Evolutionary conservation across 2,888 invertebrate species (phyloP), one percentile per base, ranked within the genome.

Genomic region (Sylvicola cinctus): DNA sequence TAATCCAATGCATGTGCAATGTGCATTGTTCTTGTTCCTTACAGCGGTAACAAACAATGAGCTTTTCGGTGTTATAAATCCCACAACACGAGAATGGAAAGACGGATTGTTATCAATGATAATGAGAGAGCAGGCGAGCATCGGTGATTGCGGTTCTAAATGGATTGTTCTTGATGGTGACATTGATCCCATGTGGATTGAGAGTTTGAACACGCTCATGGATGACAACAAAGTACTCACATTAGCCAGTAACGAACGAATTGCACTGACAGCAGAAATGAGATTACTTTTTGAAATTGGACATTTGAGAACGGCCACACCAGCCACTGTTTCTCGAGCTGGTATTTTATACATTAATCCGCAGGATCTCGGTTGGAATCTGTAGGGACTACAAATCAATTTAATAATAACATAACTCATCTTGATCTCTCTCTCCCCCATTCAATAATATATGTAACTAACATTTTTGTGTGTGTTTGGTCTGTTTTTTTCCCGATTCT

Each of bases 161-260:
- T 95, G 93, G 93, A 87, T 95, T 43, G 78, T 93, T 15, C 66
- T 91, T 32, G 93, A 95, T 52, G 93, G 93, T 6, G 91, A 93
- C 52, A 93, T 93, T 43, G 55, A 55, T 43, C 55, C 55, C 33
- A 53, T 55, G 53, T 95, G 93, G 93, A 93, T 95, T 46, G 93
- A 95, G 59, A 90, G 88, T 15, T 66, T 95, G 16, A 95, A 95
- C 52, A 93, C 93, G 12, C 70, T 93, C 31, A 93, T 95, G 93
- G 93, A 95, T 52, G 93, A 95, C 51, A 95, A 93, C 53, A 93
- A 93, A 65, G 83, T 90, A 10, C 53, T 95, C 40, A 93, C 93
- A 1, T 57, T 95, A 45, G 93, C 93, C 11, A 90, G 88, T 56
- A 91, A 93, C 48, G 93, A 93, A 57, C 68, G 93, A 36, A 93